Percentiles rank a stretch among this genome's conserved stretches.
These are phyloP conservation scores for Chelonus insularis DNA, from an alignment of 1,140 invertebrate genomes.

Conservation along the genomic window DNA sequence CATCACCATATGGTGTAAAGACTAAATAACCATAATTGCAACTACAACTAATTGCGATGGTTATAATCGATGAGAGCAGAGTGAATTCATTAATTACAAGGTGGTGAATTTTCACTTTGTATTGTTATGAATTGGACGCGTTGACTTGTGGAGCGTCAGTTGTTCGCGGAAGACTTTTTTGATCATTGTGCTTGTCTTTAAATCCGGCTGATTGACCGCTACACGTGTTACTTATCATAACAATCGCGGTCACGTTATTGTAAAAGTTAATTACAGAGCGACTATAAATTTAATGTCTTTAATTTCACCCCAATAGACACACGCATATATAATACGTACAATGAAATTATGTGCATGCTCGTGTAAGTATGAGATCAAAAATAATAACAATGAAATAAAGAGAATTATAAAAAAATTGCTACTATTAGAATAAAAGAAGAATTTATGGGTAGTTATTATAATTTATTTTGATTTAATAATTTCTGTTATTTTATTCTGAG, in stretches of 20 bases:
- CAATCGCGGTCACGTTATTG: constrained; percentile 6
- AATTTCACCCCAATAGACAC: no score
- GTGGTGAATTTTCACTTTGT: constrained; percentile 4
- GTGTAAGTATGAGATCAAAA: no score
- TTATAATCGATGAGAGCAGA: constrained; percentile 50
- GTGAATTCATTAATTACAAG: constrained; percentile 42
- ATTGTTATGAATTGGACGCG: constrained; percentile 3
- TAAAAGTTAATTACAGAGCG: constrained; percentile 12
- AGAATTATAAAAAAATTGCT: no score
- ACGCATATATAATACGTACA: no score
- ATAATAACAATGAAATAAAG: no score
- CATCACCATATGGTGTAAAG: constrained; percentile 48
- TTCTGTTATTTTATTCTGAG: no score
- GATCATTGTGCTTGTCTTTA: background rate
- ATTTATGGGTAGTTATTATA: no score
- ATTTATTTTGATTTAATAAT: no score
- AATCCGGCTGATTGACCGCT: background rate
- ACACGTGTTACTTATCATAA: constrained; percentile 9
- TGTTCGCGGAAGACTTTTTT: background rate
- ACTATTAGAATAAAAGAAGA: no score
- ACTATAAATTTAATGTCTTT: background rate
- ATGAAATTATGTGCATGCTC: no score
- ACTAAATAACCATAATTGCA: constrained; percentile 49
- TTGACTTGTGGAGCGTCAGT: constrained; percentile 1
- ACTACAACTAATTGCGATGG: constrained; percentile 42